Conservation (phyloP, 2,113 vertebrate genomes). For the Phrynocephalus versicolor region DNA sequence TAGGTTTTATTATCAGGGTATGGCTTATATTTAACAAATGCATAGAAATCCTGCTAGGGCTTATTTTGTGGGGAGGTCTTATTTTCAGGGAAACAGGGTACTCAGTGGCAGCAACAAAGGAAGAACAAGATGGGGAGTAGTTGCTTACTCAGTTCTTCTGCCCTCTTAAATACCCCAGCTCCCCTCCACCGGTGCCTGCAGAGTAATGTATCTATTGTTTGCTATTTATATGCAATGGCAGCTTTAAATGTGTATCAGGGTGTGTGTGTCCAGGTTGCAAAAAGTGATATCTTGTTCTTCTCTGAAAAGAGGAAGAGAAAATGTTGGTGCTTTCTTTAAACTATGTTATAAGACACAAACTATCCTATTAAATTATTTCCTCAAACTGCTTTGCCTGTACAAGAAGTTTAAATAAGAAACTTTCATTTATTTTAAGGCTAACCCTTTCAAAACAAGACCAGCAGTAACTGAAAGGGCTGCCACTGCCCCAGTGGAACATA, state of each 20-base stretch:
- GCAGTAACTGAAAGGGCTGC: not conserved
- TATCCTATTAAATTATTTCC: not conserved
- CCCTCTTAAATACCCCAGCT: not conserved
- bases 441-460: not conserved
- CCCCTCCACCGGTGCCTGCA: not conserved
- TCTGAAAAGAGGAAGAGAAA: not conserved
- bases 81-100: too few relatives aligned
- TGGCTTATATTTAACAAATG: too few relatives aligned
- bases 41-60: too few relatives aligned
- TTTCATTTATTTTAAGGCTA: not conserved
- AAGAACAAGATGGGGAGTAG: not conserved
- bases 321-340: not conserved
- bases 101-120: not conserved
- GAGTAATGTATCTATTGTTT: not conserved
- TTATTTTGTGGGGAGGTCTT: too few relatives aligned
- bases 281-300: not conserved
- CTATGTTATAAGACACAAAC: not conserved
- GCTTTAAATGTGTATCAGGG: not conserved
- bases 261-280: not conserved
- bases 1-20: too few relatives aligned
- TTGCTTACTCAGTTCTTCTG: not conserved
- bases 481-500: not conserved
- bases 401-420: not conserved
- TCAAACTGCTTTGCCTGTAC: not conserved
- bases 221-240: not conserved